Base-by-base conservation (phyloP, 2,888 invertebrate species). In the Proisotoma minuta region DNA sequence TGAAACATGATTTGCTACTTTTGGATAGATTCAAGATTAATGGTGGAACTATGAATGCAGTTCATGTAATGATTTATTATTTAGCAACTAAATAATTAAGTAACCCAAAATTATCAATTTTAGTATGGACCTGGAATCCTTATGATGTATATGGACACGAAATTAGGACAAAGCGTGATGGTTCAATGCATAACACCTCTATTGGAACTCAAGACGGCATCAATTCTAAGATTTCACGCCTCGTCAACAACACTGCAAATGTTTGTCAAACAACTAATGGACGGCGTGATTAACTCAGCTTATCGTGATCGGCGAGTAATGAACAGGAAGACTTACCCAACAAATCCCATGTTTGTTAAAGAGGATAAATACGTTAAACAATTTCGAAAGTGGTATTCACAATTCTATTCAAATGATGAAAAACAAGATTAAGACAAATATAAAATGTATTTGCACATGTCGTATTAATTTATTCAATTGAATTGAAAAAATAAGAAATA, bases 1-100 rank as follows among this genome's bases (percentile, higher is more conserved):
- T 92, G 1, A 81, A 80, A 0, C 91, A 91, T 72, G 80, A 81
- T 28, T 78, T 89, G 59, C 75, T 79, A n/a, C 74, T 87, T 3
- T 81, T 87, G 8, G 80, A 85, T 57, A 83, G 82, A 59, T 74
- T 82, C 3, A 76, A 34, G 8, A 10, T 8, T 15, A 15, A 15
- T 15, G 8, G 15, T 34, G 34, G 8, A 10, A 34, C 34, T 15
- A 34, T 34, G 34, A 34, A 34, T 10, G 34, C 34, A 10, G 34
- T 34, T 34, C 34, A 34, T 34, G 34, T 34, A 34, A 34, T n/a
- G n/a, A n/a, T n/a, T n/a, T n/a, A n/a, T n/a, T n/a, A n/a, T n/a
- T n/a, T n/a, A n/a, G n/a, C n/a, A n/a, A n/a, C n/a, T n/a, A n/a
- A n/a, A n/a, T n/a, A n/a, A n/a, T n/a, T n/a, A n/a, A n/a, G n/a